Evolutionary conservation across 2,113 vertebrate species (phyloP), one percentile per base, ranked within the genome.

Genomic region (Nettapus auritus): DNA sequence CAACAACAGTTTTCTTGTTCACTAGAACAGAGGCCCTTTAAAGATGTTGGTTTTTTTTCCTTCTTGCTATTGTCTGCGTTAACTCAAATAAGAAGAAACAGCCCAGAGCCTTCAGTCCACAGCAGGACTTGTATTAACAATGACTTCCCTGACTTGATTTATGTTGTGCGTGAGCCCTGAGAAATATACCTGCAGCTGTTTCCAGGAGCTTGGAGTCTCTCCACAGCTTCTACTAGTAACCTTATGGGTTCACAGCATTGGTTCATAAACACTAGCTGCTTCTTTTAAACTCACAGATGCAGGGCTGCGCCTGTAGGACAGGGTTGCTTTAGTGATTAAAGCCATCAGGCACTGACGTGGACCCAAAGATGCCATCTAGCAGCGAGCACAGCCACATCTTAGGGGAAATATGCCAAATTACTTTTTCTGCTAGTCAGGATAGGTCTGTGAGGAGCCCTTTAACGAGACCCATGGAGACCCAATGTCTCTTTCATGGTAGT

Each of bases 401-500:
- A 16, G 33, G 38, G 28, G 18, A 29, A 88, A 46, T 1, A n/a
- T 20, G 23, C 15, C 56, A 64, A 63, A 64, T 9, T 13, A 7
- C 18, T 29, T 31, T 23, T 40, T 14, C 4, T 14, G 23, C 40
- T 29, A 20, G 44, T 26, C 11, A 1, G 2, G 7, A 34, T 11
- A 21, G 29, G 21, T 18, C 9, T 5, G 5, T 11, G 44, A 33
- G 66, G 31, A 74, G 5, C 14, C 25, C 28, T 23, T 52, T 11
- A 13, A 17, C 50, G 42, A 18, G 31, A 9, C 3, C 50, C 2
- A 5, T 3, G 34, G 18, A 52, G 23, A 28, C n/a, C n/a, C n/a
- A n/a, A 19, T 1, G 0, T 28, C 1, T 36, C 63, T 76, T 50
- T 5, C 25, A n/a, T 0, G 0, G 33, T 11, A 71, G 21, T 3